Base-by-base conservation (phyloP, 2,113 vertebrate species). In the Peromyscus maniculatus region DNA sequence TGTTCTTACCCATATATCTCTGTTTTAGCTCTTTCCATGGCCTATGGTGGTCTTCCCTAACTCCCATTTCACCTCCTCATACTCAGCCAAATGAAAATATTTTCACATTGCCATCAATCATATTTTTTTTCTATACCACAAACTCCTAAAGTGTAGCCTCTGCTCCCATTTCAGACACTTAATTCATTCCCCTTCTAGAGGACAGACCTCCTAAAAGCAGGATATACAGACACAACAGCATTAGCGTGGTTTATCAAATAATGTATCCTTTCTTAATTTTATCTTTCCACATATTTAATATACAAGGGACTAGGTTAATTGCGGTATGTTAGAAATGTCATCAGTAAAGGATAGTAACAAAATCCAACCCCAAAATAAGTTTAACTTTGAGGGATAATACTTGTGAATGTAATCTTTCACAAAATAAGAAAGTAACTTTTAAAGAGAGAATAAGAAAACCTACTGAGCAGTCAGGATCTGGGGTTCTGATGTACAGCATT, bases 311-410 rank as follows among this genome's bases (percentile, higher is more conserved):
- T 82, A 69, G 0, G 1, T 89, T 91, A 77, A 59, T 71, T 72
- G 82, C 3, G 59, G 71, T 55, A 78, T 59, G 67, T 72, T 67
- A 92, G 66, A 67, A 77, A 87, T 77, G 72, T 89, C 19, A 66
- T 46, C 67, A 82, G 5, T 59, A 26, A 87, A 94, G 12, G 26
- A 72, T 72, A 26, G 64, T 77, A 74, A 91, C 3, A 74, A 69
- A 95, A 59, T 87, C 26, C 57, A 83, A 69, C 46, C 86, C 15
- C 74, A 79, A 96, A 91, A 59, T 71, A 92, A 57, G 5, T 17
- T 31, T 36, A 49, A 12, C 28, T 49, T 80, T n/a, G 46, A 26
- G 31, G 94, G 94, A 93, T 46, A 89, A 71, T 69, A 57, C 3
- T 71, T 16, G 22, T 87, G 36, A 86, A 43, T 79, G 13, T 19